phyloP scores from a whole-genome alignment of 2,797 vertebrate species.

The Menidia menidia region DNA sequence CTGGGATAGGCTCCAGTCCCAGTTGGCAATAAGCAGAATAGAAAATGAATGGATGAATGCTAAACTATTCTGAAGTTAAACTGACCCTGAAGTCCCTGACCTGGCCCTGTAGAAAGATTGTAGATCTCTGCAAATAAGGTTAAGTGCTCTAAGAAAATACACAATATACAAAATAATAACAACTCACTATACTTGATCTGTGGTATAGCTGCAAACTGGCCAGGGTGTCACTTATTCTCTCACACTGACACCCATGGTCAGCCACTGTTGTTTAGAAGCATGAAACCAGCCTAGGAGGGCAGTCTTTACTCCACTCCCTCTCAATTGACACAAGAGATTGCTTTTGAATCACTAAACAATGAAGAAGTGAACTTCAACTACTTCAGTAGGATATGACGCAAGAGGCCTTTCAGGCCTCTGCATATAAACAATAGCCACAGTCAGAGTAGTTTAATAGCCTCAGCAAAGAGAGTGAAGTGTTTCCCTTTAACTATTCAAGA shows the following conservation, averaged over 20 bases:
- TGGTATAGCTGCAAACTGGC: conserved; percentile 55
- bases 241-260: conserved; percentile 36
- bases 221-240: conserved; percentile 43
- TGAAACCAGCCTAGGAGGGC: conserved; percentile 61
- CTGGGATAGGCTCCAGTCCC: too few relatives aligned
- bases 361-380: conserved; percentile 59
- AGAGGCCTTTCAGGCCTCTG: conserved; percentile 41
- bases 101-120: conserved; percentile 14
- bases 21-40: too few relatives aligned
- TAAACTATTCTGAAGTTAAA: neutral
- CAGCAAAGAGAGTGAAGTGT: conserved; percentile 40
- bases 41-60: too few relatives aligned
- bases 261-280: conserved; percentile 58
- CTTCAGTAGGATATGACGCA: conserved; percentile 35
- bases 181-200: conserved; percentile 35
- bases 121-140: conserved; percentile 36
- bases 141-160: too few relatives aligned
- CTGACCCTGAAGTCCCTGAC: conserved; percentile 3
- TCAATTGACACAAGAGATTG: conserved; percentile 59
- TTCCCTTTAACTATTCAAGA: conserved; percentile 38
- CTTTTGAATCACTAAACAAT: conserved; percentile 59
- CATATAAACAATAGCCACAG: conserved; percentile 40
- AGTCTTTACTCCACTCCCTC: conserved; percentile 47
- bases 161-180: conserved; percentile 47
- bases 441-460: conserved; percentile 45